Evolutionary conservation across 1,140 invertebrate species (phyloP).

Genomic region (Drosophila bifasciata): DNA sequence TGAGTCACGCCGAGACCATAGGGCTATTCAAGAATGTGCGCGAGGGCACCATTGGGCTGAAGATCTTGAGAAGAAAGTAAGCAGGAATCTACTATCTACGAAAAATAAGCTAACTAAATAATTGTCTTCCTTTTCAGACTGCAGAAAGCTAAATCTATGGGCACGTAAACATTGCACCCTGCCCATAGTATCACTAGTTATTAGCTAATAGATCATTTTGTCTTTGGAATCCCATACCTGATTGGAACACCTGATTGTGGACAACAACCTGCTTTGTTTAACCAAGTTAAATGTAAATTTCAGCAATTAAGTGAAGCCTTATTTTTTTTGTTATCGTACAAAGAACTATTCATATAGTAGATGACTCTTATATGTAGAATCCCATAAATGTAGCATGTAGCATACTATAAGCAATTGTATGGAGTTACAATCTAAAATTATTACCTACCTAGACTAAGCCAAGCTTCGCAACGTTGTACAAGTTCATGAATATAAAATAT

Average conservation of each 20-base stretch:
- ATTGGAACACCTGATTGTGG: conserved; percentile 29
- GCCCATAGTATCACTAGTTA: too few relatives aligned
- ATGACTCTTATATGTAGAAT: conserved; percentile 20
- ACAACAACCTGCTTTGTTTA: conserved; percentile 29
- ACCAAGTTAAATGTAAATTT: conserved; percentile 28
- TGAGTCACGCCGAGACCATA: conserved; percentile 95
- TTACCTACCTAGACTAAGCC: conserved; percentile 46
- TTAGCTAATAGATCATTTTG: conserved; percentile 4
- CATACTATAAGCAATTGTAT: conserved; percentile 52
- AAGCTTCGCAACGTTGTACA: conserved; percentile 54
- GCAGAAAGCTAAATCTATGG: conserved; percentile 82
- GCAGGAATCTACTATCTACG: background rate
- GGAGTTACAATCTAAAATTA: conserved; percentile 58
- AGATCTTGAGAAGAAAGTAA: conserved; percentile 90
- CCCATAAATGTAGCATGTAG: conserved; percentile 28
- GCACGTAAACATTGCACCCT: conserved; percentile 44
- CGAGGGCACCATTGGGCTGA: conserved; percentile 92
- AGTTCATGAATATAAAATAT: conserved; percentile 42
- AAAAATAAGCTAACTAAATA: background rate
- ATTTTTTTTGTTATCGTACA: conserved; percentile 57
- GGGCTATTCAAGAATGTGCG: conserved; percentile 95
- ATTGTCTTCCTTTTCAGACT: conserved; percentile 41
- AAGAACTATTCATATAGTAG: conserved; percentile 33
- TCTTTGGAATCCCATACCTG: conserved; percentile 6
- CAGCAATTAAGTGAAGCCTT: conserved; percentile 9